These are phyloP conservation scores for Drosophila mayri DNA, from an alignment of 1,140 invertebrate species.

Conservation along the genomic window DNA sequence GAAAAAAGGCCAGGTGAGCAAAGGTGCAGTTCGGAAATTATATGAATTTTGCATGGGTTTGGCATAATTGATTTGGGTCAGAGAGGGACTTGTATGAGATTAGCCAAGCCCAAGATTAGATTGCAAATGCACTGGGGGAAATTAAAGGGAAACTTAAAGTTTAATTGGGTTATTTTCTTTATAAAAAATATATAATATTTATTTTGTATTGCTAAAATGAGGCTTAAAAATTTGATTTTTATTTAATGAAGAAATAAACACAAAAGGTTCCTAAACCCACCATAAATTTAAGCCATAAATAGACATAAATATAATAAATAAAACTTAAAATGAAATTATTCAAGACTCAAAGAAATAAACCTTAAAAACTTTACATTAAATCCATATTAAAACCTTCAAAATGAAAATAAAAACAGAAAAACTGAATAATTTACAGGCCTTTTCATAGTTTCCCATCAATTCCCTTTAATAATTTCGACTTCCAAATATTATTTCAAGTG, in stretches of 20 bases:
- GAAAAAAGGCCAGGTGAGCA: slow-evolving; percentile 9
- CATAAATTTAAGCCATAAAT: too few species aligned
- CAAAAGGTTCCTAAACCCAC: too few species aligned
- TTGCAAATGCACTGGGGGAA: neutral
- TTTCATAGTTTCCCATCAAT: too few species aligned
- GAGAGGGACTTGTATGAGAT: slow-evolving; percentile 23
- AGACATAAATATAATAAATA: too few species aligned
- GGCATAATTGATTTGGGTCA: slow-evolving; percentile 51
- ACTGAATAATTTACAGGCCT: too few species aligned
- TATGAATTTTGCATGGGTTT: slow-evolving; percentile 55
- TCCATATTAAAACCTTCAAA: neutral
- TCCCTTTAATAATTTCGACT: neutral
- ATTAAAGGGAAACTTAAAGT: neutral
- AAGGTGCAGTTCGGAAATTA: slow-evolving; percentile 62
- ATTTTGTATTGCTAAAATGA: too few species aligned
- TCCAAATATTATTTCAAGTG: neutral
- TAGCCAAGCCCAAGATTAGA: slow-evolving; percentile 40
- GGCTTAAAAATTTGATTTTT: too few species aligned
- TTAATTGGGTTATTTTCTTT: neutral
- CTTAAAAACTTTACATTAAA: neutral
- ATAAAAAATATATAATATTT: neutral
- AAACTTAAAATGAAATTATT: too few species aligned
- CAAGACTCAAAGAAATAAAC: neutral
- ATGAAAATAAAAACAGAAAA: neutral
- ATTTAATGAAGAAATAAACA: too few species aligned